These are phyloP conservation scores for Dinomys branickii DNA, from an alignment of 2,113 vertebrate genomes.

Conservation along the genomic window DNA sequence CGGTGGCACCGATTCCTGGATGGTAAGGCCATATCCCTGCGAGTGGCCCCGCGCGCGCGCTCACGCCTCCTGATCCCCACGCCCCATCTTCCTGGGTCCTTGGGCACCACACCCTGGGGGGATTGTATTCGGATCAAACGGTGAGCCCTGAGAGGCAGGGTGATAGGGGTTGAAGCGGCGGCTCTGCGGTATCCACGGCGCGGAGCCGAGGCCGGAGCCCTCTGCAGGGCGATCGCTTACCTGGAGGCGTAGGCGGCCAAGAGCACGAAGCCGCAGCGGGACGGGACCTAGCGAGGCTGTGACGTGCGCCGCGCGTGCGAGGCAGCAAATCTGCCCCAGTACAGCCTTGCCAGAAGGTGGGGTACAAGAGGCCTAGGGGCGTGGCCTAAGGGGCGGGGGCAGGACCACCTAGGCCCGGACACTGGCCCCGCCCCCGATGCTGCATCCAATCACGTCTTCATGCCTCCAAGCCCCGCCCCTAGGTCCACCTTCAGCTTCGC, in stretches of 20 bases:
- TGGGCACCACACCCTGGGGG: not conserved
- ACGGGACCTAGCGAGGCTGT: too few species aligned
- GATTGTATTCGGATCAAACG: not conserved
- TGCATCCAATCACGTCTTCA: not conserved
- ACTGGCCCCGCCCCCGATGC: not conserved
- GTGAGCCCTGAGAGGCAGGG: not conserved
- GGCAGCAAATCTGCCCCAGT: not conserved
- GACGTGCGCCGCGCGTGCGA: accelerated
- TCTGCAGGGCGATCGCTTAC: conserved; percentile 27
- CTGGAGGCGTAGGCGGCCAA: conserved; percentile 10
- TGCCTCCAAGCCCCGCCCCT: not conserved
- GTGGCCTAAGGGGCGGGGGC: not conserved
- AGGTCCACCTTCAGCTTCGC: not conserved
- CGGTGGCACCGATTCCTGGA: not conserved
- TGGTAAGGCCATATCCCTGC: not conserved
- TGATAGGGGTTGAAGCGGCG: not conserved
- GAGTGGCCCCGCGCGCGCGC: not conserved
- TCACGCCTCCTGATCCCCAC: not conserved
- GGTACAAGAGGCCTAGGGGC: not conserved
- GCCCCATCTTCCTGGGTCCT: not conserved
- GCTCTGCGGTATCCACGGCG: not conserved
- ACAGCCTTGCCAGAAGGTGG: accelerated
- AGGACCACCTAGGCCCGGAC: not conserved
- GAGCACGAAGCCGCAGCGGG: not conserved
- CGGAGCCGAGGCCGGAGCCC: not conserved